Evolutionary conservation across 2,888 invertebrate species (phyloP).

Genomic region (Artemia sinica): DNA sequence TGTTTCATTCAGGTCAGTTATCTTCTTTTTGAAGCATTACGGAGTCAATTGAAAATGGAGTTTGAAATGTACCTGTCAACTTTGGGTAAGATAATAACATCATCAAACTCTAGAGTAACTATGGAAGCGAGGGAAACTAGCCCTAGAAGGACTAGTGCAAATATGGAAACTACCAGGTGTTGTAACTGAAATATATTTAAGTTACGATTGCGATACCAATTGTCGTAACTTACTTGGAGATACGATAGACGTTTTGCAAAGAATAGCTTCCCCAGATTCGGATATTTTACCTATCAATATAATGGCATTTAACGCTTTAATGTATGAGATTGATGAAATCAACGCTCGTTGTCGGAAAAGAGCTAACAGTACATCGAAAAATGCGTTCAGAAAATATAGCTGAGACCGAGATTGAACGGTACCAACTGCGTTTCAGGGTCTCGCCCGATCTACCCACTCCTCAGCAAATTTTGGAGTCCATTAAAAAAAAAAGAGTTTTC

Average conservation of each 20-base stretch:
- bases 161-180: constrained; percentile 88
- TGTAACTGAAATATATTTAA: constrained; percentile 86
- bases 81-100: constrained; percentile 69
- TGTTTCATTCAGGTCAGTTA: constrained; percentile 81
- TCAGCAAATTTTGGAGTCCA: too few species aligned
- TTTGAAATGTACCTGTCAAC: constrained; percentile 74
- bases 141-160: constrained; percentile 51
- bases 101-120: constrained; percentile 62
- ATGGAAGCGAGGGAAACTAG: constrained; percentile 70
- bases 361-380: too few species aligned
- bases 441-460: too few species aligned
- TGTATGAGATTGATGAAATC: neutral
- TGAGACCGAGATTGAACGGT: too few species aligned
- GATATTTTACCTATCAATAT: neutral
- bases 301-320: neutral
- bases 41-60: constrained; percentile 86
- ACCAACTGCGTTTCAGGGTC: too few species aligned
- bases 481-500: constrained; percentile 37
- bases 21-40: constrained; percentile 77
- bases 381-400: too few species aligned
- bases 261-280: constrained; percentile 32
- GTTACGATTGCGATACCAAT: constrained; percentile 95
- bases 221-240: constrained; percentile 90
- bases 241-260: constrained; percentile 73
- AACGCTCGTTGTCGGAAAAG: neutral